A percentile compares a stretch with the other conserved stretches of the same genome.
phyloP scores from a whole-genome alignment of 2,888 invertebrate species.

The Mechanitis messenoides region DNA sequence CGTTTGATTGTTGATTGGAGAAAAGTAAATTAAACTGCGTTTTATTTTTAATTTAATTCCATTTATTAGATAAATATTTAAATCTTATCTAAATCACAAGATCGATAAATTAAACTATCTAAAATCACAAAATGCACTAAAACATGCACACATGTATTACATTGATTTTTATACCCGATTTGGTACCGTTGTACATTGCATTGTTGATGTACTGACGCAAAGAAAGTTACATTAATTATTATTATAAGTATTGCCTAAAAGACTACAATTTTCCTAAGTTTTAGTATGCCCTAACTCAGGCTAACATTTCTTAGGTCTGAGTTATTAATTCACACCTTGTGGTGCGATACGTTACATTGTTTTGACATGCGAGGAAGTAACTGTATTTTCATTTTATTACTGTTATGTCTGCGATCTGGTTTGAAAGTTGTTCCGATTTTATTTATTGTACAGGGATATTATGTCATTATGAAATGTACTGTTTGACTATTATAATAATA shows the following conservation, averaged over 20 bases:
- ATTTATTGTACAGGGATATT: slow-evolving; percentile 28
- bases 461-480: slow-evolving; percentile 10
- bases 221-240: slow-evolving; percentile 45
- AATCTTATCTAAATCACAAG: slow-evolving; percentile 74
- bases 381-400: slow-evolving; percentile 49
- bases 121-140: slow-evolving; percentile 78
- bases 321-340: slow-evolving; percentile 28
- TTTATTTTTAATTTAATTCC: slow-evolving; percentile 44
- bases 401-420: slow-evolving; percentile 57
- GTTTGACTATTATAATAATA: slow-evolving; percentile 7
- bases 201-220: slow-evolving; percentile 52
- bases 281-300: slow-evolving; percentile 27
- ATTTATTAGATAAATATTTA: slow-evolving; percentile 53
- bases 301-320: slow-evolving; percentile 19
- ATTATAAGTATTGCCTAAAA: slow-evolving; percentile 47
- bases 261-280: slow-evolving; percentile 45
- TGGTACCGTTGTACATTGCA: slow-evolving; percentile 65
- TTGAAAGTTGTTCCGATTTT: slow-evolving; percentile 20
- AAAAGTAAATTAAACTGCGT: slow-evolving; percentile 17
- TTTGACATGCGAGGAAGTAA: slow-evolving; percentile 60
- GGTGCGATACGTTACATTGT: slow-evolving; percentile 32
- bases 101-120: slow-evolving; percentile 76
- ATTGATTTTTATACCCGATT: slow-evolving; percentile 68
- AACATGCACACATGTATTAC: slow-evolving; percentile 74
- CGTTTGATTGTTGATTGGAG: neutral